Conservation (phyloP, 2,888 invertebrate species). For the Hypena proboscidalis region DNA sequence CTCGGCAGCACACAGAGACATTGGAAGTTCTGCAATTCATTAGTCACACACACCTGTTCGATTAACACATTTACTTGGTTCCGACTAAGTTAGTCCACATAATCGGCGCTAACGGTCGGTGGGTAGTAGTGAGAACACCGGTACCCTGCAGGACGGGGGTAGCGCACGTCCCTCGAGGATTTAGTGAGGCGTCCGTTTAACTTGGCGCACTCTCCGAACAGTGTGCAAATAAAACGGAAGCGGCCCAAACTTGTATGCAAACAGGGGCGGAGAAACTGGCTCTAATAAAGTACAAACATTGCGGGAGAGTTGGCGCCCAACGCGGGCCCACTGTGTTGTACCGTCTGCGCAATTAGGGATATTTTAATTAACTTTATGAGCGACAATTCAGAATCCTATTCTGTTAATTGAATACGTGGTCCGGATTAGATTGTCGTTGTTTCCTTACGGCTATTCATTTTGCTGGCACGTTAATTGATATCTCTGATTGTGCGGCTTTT, state of each 20-base stretch:
- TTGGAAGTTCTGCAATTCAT: slow-evolving; percentile 16
- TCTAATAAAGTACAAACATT: slow-evolving; percentile 80
- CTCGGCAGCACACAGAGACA: neutral
- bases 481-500: slow-evolving; percentile 18
- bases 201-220: slow-evolving; percentile 40
- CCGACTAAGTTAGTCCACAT: slow-evolving; percentile 27
- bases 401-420: slow-evolving; percentile 75
- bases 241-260: slow-evolving; percentile 58
- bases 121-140: slow-evolving; percentile 12
- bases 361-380: slow-evolving; percentile 78
- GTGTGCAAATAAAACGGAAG: slow-evolving; percentile 49
- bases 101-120: slow-evolving; percentile 29
- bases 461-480: slow-evolving; percentile 50
- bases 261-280: slow-evolving; percentile 68
- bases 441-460: slow-evolving; percentile 58
- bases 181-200: slow-evolving; percentile 42
- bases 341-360: slow-evolving; percentile 63
- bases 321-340: slow-evolving; percentile 42
- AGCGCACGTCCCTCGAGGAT: slow-evolving; percentile 31
- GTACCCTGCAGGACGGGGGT: slow-evolving; percentile 21
- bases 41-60: slow-evolving; percentile 13
- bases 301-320: slow-evolving; percentile 57
- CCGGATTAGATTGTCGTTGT: slow-evolving; percentile 54
- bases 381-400: slow-evolving; percentile 72
- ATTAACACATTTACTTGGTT: slow-evolving; percentile 17